Percentiles rank a stretch among this genome's conserved stretches.
phyloP scores from a whole-genome alignment of 2,113 vertebrate genomes.

The Hiodon alosoides region DNA sequence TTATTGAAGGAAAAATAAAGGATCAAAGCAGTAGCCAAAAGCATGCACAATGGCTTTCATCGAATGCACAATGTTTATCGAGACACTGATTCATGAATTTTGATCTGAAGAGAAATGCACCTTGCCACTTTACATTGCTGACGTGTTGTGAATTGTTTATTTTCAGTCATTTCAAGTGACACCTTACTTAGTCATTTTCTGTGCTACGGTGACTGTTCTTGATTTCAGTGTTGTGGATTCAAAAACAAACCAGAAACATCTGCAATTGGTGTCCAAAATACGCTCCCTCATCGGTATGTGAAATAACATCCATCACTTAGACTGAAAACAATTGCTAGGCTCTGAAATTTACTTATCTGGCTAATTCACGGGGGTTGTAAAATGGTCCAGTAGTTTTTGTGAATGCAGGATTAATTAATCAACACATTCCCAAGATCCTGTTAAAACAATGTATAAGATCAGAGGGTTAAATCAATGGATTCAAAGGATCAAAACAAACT shows the following conservation, averaged over 20 bases:
- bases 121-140: conserved; percentile 40
- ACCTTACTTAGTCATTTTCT: background rate
- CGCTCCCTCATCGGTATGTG: background rate
- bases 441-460: background rate
- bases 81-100: conserved; percentile 30
- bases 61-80: conserved; percentile 29
- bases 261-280: background rate
- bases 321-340: background rate
- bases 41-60: conserved; percentile 19
- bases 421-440: background rate
- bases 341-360: conserved; percentile 11
- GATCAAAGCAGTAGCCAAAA: conserved; percentile 21
- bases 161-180: too few species aligned
- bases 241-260: conserved; percentile 6
- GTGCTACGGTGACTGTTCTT: background rate
- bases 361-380: conserved; percentile 8
- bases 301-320: background rate
- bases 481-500: background rate
- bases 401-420: conserved; percentile 11
- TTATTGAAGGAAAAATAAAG: conserved; percentile 22
- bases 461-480: conserved; percentile 2
- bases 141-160: conserved; percentile 8
- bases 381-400: conserved; percentile 8
- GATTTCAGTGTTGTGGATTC: background rate
- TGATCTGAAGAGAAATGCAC: conserved; percentile 43